Percentiles rank a stretch among this genome's conserved stretches.
These are phyloP conservation scores for Otus sunia DNA, from an alignment of 2,113 vertebrate genomes.

Conservation along the genomic window DNA sequence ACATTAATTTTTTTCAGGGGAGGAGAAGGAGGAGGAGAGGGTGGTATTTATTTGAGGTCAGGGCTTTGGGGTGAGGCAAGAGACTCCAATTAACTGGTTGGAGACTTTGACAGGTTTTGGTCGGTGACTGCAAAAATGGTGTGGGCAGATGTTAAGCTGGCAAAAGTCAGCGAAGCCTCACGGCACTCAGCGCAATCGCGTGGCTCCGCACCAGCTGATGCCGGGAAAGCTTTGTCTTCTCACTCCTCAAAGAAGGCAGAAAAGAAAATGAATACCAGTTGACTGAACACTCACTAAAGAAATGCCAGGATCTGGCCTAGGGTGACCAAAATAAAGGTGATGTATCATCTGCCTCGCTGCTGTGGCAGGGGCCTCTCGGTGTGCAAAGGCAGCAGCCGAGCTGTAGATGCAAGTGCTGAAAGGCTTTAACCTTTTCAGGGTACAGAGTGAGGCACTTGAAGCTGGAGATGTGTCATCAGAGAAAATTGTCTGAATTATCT, in stretches of 20 bases:
- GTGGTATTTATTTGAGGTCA: background rate
- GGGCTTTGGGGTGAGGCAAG: background rate
- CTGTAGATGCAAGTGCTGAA: background rate
- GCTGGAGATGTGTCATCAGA: conserved; percentile 26
- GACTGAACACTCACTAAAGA: background rate
- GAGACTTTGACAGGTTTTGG: background rate
- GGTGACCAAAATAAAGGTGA: background rate
- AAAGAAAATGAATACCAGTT: background rate
- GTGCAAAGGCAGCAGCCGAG: background rate
- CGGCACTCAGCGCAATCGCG: fast-evolving
- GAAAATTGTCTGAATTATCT: conserved; percentile 29
- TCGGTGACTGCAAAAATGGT: background rate
- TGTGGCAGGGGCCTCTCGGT: background rate
- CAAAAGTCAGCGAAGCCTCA: background rate
- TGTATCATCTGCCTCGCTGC: background rate
- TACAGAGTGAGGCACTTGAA: background rate
- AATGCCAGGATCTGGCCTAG: background rate
- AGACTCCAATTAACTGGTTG: background rate
- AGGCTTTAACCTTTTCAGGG: conserved; percentile 21
- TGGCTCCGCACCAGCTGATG: background rate
- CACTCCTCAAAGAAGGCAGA: background rate
- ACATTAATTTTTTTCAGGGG: background rate
- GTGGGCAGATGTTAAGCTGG: background rate
- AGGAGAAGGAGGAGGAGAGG: background rate
- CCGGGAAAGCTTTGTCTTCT: background rate